These are phyloP conservation scores for Sakesphorus luctuosus DNA, from an alignment of 2,113 vertebrate species.

Conservation along the genomic window DNA sequence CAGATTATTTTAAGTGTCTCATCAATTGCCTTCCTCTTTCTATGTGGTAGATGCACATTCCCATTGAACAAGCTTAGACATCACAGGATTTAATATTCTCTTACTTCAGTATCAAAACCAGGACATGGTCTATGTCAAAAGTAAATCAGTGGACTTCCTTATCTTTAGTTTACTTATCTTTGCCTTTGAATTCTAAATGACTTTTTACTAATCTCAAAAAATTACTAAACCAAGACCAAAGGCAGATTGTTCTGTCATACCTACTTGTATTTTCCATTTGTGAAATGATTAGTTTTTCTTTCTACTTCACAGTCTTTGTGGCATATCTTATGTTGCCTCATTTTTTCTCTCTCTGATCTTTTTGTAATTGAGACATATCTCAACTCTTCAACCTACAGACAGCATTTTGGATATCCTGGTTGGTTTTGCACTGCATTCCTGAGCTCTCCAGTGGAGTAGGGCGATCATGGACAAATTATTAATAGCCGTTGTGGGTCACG, in stretches of 20 bases:
- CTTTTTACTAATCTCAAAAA: not conserved
- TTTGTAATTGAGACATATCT: not conserved
- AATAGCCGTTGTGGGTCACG: not conserved
- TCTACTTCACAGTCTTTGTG: not conserved
- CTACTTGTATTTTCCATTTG: not conserved
- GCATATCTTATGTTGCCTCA: not conserved
- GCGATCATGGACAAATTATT: not conserved
- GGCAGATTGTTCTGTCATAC: not conserved
- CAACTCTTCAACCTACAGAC: not conserved
- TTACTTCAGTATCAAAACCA: not conserved
- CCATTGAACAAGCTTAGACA: not conserved
- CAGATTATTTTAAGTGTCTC: not conserved
- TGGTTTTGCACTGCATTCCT: not conserved
- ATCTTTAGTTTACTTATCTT: not conserved
- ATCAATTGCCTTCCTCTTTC: not conserved
- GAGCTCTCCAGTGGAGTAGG: not conserved
- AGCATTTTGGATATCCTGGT: not conserved
- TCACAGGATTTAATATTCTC: not conserved
- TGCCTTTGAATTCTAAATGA: not conserved
- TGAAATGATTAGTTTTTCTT: not conserved
- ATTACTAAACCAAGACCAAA: not conserved
- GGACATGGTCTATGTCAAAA: rapidly evolving
- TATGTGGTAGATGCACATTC: not conserved
- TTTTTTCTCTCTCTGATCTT: not conserved
- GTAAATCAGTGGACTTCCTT: not conserved